phyloP scores from a whole-genome alignment of 2,113 vertebrate genomes.

The Bufo gargarizans region DNA sequence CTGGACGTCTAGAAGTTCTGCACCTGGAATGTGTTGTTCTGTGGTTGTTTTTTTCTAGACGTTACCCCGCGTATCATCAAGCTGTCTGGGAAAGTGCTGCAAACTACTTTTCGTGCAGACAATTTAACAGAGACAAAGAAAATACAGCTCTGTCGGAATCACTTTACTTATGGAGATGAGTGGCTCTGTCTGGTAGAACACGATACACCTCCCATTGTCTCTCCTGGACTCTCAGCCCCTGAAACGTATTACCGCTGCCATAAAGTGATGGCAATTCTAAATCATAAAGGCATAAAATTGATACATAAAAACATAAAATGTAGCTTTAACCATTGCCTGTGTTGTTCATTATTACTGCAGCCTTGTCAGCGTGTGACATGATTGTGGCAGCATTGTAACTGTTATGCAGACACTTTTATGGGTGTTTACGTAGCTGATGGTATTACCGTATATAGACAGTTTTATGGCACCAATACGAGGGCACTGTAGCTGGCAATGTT shows the following conservation, averaged over 20 bases:
- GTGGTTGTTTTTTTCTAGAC: background rate
- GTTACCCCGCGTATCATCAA: background rate
- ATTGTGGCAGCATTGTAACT: too few species aligned
- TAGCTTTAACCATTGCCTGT: background rate
- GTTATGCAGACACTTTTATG: too few species aligned
- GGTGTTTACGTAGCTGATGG: too few species aligned
- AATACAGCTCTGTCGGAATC: conserved; percentile 2
- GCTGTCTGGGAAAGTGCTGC: background rate
- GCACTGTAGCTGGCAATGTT: too few species aligned
- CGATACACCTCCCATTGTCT: background rate
- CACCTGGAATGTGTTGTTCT: background rate
- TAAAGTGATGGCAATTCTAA: background rate
- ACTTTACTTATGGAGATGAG: background rate
- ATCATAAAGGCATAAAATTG: too few species aligned
- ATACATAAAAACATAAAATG: background rate
- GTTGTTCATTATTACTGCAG: background rate
- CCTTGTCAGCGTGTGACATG: background rate
- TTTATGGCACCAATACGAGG: too few species aligned
- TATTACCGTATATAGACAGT: too few species aligned
- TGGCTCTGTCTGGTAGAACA: background rate
- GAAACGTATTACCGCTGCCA: background rate
- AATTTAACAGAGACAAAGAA: background rate
- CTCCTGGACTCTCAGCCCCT: background rate
- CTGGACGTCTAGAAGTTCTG: background rate
- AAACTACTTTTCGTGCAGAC: background rate